These are phyloP conservation scores for Trichosurus vulpecula DNA, from an alignment of 2,797 vertebrate genomes.

Conservation along the genomic window DNA sequence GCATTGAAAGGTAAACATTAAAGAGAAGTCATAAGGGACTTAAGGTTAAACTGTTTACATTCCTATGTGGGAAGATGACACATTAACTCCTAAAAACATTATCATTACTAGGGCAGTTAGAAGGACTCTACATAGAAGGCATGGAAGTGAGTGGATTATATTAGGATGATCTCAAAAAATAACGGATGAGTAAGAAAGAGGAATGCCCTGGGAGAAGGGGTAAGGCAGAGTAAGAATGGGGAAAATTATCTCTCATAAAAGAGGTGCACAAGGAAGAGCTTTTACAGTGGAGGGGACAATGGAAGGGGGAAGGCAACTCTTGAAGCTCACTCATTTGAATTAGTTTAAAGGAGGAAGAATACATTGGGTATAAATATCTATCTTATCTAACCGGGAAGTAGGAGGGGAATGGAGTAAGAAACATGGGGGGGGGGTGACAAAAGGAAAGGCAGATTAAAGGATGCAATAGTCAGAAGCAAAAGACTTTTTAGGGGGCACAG, in stretches of 20 bases:
- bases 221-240: no score
- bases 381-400: not conserved
- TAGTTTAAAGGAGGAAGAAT: not conserved
- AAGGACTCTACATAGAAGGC: no score
- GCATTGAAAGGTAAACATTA: not conserved
- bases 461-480: not conserved
- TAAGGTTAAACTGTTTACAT: not conserved
- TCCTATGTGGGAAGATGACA: not conserved
- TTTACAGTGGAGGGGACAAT: no score
- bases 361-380: not conserved
- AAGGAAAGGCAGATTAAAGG: not conserved
- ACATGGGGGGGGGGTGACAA: not conserved
- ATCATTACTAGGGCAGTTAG: not conserved
- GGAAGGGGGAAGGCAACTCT: no score
- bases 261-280: no score
- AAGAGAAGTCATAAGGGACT: not conserved
- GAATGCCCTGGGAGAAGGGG: no score
- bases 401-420: not conserved
- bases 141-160: no score
- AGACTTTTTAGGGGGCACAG: no score
- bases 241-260: no score
- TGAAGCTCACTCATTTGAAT: not conserved
- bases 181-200: no score
- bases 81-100: not conserved
- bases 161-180: no score